Conservation (phyloP, 2,888 invertebrate species). For the Nomada goodeniana region DNA sequence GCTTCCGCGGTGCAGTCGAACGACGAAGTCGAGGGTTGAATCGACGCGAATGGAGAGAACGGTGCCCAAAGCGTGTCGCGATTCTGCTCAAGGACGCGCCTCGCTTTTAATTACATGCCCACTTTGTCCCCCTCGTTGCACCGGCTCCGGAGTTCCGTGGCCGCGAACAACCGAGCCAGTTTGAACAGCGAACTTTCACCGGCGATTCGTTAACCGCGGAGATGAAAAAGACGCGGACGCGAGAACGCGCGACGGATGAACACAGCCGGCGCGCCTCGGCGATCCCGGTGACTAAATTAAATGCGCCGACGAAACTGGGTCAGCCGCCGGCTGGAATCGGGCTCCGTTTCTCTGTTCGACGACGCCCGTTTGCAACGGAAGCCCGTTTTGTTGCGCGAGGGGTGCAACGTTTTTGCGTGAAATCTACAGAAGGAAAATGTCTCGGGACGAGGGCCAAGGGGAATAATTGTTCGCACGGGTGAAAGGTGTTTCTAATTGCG, state of each 20-base stretch:
- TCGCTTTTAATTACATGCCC: slow-evolving; percentile 54
- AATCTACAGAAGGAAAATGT: no score
- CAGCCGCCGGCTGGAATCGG: neutral
- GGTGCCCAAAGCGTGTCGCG: neutral
- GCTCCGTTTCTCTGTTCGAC: neutral
- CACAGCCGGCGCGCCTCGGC: slow-evolving; percentile 2
- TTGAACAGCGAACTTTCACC: slow-evolving; percentile 46
- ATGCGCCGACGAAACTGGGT: slow-evolving; percentile 19
- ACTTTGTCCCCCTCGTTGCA: slow-evolving; percentile 6
- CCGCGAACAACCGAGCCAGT: slow-evolving; percentile 2
- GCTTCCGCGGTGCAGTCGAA: no score
- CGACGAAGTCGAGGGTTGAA: neutral
- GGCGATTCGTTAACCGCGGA: slow-evolving; percentile 27
- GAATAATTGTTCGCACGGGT: neutral
- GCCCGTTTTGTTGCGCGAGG: neutral
- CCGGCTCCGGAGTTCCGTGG: neutral
- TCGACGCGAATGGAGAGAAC: neutral
- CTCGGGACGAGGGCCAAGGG: no score
- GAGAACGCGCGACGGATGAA: neutral
- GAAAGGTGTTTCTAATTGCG: slow-evolving; percentile 1
- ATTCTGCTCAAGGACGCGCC: slow-evolving; percentile 11
- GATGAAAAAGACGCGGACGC: slow-evolving; percentile 21
- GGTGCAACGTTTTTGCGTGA: slow-evolving; percentile 6
- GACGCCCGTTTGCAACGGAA: neutral
- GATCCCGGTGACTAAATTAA: slow-evolving; percentile 9